A percentile compares a stretch with the other conserved stretches of the same genome.
Conservation (phyloP, 2,797 vertebrate species). For the Lerista edwardsae region DNA sequence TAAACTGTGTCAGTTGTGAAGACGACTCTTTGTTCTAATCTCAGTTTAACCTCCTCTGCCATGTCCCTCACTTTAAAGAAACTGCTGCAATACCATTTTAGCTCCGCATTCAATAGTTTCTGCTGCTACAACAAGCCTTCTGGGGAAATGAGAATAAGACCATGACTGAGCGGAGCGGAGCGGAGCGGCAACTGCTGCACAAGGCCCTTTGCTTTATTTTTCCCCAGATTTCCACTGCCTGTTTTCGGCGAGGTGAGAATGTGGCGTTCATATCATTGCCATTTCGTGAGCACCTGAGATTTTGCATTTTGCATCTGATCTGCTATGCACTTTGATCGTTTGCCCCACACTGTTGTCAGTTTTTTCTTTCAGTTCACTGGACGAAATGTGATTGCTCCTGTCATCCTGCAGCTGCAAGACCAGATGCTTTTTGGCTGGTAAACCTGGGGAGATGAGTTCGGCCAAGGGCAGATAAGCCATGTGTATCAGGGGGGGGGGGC, state of each 20-base stretch:
- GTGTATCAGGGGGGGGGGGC: background rate
- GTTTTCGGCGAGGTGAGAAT: background rate
- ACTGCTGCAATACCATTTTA: background rate
- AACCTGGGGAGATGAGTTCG: background rate
- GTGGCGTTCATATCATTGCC: background rate
- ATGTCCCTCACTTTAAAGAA: background rate
- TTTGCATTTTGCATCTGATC: conserved; percentile 2
- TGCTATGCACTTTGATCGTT: conserved; percentile 31
- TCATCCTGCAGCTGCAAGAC: conserved; percentile 26
- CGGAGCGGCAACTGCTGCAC: background rate
- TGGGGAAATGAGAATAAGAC: background rate
- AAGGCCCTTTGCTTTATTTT: background rate
- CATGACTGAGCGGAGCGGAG: background rate
- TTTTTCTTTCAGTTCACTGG: conserved; percentile 6
- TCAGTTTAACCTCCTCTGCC: background rate
- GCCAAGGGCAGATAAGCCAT: background rate
- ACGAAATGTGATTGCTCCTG: conserved; percentile 7
- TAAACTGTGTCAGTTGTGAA: background rate
- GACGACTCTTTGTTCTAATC: background rate
- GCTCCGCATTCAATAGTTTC: background rate
- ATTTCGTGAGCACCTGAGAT: conserved; percentile 13
- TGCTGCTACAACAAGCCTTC: background rate
- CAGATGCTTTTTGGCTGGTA: conserved; percentile 25
- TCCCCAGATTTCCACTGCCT: background rate
- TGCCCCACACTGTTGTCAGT: conserved; percentile 11